phyloP scores from a whole-genome alignment of 2,113 vertebrate genomes.

The Phyllostomus discolor region DNA sequence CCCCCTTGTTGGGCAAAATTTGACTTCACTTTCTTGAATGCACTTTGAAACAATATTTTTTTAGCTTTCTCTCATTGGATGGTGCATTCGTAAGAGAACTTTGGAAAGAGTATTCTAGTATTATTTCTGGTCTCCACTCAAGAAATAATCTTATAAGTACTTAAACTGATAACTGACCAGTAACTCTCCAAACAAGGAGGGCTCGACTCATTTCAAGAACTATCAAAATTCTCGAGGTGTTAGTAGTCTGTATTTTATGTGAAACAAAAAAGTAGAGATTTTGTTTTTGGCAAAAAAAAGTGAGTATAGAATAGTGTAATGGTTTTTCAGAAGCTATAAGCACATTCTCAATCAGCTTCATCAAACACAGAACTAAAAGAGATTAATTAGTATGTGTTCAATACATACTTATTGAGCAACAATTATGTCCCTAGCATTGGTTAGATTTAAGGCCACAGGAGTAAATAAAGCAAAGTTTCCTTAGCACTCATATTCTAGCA shows the following conservation, averaged over 20 bases:
- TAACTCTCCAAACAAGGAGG: background rate
- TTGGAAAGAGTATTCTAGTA: background rate
- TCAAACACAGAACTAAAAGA: background rate
- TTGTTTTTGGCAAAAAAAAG: background rate
- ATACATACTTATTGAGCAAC: background rate
- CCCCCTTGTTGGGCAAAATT: background rate
- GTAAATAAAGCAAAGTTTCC: background rate
- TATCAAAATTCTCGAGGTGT: background rate
- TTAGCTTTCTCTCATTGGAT: constrained; percentile 40
- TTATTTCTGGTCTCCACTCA: constrained; percentile 36
- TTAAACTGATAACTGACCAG: background rate
- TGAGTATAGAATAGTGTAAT: background rate
- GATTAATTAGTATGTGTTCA: background rate
- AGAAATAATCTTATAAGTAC: background rate
- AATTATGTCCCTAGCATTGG: background rate
- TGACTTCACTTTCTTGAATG: background rate
- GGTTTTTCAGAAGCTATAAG: background rate
- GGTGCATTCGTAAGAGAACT: background rate
- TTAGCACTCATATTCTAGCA: background rate
- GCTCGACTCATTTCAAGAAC: background rate
- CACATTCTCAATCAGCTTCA: background rate
- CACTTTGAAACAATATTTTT: constrained; percentile 50
- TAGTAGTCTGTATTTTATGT: background rate
- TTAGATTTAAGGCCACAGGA: background rate
- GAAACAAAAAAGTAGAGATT: background rate